These are phyloP conservation scores for Maniola jurtina DNA, from an alignment of 1,140 invertebrate species.

Conservation along the genomic window DNA sequence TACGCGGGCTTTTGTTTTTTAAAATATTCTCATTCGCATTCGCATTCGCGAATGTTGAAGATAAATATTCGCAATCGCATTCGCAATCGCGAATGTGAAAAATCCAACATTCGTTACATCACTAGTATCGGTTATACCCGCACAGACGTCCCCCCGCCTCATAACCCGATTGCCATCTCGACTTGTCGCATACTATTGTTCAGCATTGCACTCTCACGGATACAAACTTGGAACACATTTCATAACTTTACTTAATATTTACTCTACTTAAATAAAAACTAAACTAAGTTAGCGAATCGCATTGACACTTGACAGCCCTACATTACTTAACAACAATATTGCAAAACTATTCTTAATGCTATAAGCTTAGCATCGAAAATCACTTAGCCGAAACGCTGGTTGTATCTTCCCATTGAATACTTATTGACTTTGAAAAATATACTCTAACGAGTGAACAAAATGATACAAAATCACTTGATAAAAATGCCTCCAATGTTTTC, in stretches of 20 bases:
- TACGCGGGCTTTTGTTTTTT: too few species aligned
- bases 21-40: too few species aligned
- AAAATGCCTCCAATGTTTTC: not conserved
- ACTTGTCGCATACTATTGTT: too few species aligned
- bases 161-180: too few species aligned
- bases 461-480: not conserved
- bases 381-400: not conserved
- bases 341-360: not conserved
- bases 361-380: not conserved
- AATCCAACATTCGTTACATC: too few species aligned
- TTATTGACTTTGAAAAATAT: not conserved
- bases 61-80: too few species aligned
- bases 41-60: too few species aligned
- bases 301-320: not conserved
- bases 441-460: not conserved
- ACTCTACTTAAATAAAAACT: not conserved
- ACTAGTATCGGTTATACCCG: too few species aligned
- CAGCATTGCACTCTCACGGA: not conserved
- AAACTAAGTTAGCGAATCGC: constrained; percentile 8
- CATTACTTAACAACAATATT: not conserved
- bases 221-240: not conserved
- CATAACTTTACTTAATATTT: not conserved
- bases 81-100: too few species aligned
- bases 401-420: not conserved
- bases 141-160: too few species aligned